Base-by-base conservation (phyloP, 1,140 invertebrate species). In the Lordiphosa stackelbergi region DNA sequence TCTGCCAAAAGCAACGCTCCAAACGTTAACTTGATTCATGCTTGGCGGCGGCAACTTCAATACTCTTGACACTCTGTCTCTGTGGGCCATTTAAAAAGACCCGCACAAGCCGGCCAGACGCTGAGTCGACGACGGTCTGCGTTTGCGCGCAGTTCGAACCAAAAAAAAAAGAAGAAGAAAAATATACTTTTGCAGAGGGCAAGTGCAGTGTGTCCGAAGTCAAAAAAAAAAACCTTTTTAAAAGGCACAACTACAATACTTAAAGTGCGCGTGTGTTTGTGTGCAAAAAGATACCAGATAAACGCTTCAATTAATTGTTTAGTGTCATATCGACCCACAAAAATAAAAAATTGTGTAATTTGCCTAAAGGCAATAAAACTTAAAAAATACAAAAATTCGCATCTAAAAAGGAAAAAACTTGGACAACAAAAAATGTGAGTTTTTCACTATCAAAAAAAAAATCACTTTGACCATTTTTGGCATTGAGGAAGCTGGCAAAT, bases 101-200 rank as follows among this genome's bases (percentile, higher is more conserved):
- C 53, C 51, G 35, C 59, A 63, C 71, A 68, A 24, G 28, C 38
- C 63, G 53, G 66, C 66, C 53, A 61, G 57, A 63, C 64, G 55
- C 45, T 71, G 77, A 79, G 75, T 79, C 71, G 71, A 64, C 65
- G 60, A 83, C 72, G 71, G 56, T 81, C 75, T 79, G 75, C 75
- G 75, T 75, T 69, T 81, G 71, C 71, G 77, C 77, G 75, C 75
- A 79, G 71, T 79, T 74, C 68, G n/a, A 79, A 73, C 53, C 69
- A 66, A 66, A 45, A 53, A 66, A 66, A 45, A 53, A 56, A 19
- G 19, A 37, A 36, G 58, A 22, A 55, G n/a, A 57, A 13, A 40
- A 11, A 71, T 35, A 66, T 68, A 53, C 58, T 51, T 60, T 41
- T 54, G 49, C 58, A 60, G 65, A 58, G 45, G 43, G 62, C 54